Conservation (phyloP, 1,140 invertebrate genomes). For the Paramacrobiotus metropolitanus region DNA sequence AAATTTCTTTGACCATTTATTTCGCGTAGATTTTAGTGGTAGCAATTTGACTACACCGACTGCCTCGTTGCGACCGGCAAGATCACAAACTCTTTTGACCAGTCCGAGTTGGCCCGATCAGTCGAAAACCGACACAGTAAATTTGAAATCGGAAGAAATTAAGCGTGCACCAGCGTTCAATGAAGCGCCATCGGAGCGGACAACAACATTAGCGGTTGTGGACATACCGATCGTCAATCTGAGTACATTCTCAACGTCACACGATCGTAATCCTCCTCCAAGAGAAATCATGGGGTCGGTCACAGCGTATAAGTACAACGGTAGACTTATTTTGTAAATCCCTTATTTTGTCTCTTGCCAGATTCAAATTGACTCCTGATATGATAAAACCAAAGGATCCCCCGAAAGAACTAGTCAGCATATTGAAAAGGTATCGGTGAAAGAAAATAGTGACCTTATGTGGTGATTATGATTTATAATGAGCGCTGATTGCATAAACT, state of each 20-base stretch:
- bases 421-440: constrained; percentile 1
- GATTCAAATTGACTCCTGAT: neutral
- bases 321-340: neutral
- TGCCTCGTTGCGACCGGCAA: no score
- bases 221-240: no score
- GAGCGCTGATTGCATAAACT: no score
- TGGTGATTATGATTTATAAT: neutral
- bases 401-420: constrained; percentile 1
- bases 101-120: no score
- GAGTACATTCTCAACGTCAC: no score
- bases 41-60: no score
- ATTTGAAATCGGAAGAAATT: no score
- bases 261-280: no score
- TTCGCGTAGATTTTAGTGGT: neutral
- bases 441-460: neutral
- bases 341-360: neutral
- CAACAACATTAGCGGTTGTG: no score
- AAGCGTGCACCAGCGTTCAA: no score
- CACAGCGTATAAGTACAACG: neutral
- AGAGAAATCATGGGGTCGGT: neutral
- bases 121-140: no score
- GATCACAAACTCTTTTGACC: neutral
- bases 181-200: no score
- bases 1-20: neutral
- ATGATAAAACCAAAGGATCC: neutral